A percentile compares a stretch with the other conserved stretches of the same genome.
Conservation (phyloP, 92 coral and sea anemone species). For the Palythoa caribaeorum region DNA sequence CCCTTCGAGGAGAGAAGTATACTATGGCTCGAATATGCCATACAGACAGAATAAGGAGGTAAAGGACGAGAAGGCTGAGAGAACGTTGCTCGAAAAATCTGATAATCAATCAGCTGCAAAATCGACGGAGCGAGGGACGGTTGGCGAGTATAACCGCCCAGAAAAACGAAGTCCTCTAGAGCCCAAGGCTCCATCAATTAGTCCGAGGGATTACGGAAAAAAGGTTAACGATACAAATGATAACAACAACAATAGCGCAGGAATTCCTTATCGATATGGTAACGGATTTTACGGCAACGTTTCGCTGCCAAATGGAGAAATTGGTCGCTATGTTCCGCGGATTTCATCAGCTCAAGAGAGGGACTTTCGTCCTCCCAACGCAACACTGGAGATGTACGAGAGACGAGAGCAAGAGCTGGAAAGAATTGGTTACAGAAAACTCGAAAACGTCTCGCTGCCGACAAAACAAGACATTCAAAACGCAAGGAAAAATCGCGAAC, state of each 20-base stretch:
- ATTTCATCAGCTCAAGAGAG: constrained; percentile 68
- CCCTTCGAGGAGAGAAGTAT: constrained; percentile 1
- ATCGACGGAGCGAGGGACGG: constrained; percentile 11
- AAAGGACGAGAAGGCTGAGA: constrained; percentile 34
- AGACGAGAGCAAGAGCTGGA: constrained; percentile 85
- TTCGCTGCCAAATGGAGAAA: constrained; percentile 48
- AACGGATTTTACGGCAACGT: constrained; percentile 39
- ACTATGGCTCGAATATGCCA: background rate
- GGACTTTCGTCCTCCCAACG: constrained; percentile 87
- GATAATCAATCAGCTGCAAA: background rate
- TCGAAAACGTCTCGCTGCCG: constrained; percentile 35
- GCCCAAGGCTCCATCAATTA: constrained; percentile 8
- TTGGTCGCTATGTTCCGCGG: constrained; percentile 55
- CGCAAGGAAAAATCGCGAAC: constrained; percentile 40
- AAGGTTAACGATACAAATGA: background rate
- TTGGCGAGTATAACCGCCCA: constrained; percentile 24
- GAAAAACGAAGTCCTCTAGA: constrained; percentile 25
- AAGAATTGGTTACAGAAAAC: constrained; percentile 55
- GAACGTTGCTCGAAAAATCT: constrained; percentile 7
- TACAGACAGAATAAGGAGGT: constrained; percentile 6
- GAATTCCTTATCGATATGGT: constrained; percentile 9
- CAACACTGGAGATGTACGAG: constrained; percentile 83
- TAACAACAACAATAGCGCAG: constrained; percentile 21
- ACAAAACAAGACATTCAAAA: constrained; percentile 34
- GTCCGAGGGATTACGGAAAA: constrained; percentile 17